These are phyloP conservation scores for Plecotus auritus DNA, from an alignment of 2,113 vertebrate species.

Conservation along the genomic window DNA sequence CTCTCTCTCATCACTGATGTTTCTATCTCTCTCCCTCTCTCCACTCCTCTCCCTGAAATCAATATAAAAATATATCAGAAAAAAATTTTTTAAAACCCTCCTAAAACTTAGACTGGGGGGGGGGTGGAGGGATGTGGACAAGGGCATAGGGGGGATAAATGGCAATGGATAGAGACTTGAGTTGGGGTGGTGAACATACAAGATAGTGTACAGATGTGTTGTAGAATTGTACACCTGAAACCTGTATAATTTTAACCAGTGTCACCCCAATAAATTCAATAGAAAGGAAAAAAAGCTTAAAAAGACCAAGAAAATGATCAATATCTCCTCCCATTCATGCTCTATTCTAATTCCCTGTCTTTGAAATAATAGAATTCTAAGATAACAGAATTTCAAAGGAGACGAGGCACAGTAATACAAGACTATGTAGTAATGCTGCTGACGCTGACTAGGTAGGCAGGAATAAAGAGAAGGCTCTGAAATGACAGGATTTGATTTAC, in stretches of 20 bases:
- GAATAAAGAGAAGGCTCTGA: background rate
- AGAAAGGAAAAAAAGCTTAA: background rate
- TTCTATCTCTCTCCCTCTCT: no score
- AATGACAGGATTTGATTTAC: background rate
- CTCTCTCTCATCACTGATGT: no score
- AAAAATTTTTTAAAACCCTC: background rate
- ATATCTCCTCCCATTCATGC: background rate
- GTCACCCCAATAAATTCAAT: background rate
- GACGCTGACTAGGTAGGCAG: background rate
- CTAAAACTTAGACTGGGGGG: background rate
- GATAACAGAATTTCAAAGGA: background rate
- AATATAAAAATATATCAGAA: no score
- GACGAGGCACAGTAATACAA: background rate
- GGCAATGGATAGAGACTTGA: background rate
- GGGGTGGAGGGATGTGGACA: background rate
- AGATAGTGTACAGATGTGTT: background rate
- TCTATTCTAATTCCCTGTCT: background rate
- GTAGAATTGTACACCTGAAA: background rate
- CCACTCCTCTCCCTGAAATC: no score
- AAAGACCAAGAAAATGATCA: background rate
- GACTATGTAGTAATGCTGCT: background rate
- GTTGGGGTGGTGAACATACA: background rate
- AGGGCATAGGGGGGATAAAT: background rate
- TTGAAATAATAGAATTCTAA: slow-evolving; percentile 9
- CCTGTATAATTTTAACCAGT: background rate